Conservation (phyloP, 2,113 vertebrate species). For the Ancistrus triradiatus region DNA sequence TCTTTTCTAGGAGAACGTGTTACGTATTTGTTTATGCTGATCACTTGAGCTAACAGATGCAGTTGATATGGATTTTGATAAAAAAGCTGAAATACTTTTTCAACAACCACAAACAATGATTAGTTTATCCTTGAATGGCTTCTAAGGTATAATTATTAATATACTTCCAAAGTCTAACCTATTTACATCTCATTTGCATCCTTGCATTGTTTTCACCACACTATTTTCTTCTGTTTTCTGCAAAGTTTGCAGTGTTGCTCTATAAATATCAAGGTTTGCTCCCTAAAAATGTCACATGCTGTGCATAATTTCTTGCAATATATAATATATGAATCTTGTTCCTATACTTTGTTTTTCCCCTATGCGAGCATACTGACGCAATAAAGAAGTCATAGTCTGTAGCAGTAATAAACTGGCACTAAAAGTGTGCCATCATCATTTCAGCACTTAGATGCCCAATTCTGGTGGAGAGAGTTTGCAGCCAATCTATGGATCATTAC, state of each 20-base stretch:
- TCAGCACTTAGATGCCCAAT: constrained; percentile 10
- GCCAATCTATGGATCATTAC: constrained; percentile 16
- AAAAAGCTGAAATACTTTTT: too few relatives aligned
- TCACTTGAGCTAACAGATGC: too few relatives aligned
- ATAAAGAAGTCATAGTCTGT: constrained; percentile 18
- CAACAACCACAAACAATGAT: not conserved
- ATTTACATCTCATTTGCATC: not conserved
- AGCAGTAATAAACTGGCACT: constrained; percentile 12
- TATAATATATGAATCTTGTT: not conserved
- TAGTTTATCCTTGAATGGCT: not conserved
- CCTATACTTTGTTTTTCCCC: not conserved
- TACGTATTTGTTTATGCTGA: too few relatives aligned
- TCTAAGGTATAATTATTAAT: not conserved
- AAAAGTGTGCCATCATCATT: constrained; percentile 22
- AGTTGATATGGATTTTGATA: too few relatives aligned
- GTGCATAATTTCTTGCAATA: not conserved
- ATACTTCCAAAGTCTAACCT: not conserved
- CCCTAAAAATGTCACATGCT: not conserved
- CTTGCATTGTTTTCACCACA: not conserved
- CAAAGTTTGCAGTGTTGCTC: not conserved
- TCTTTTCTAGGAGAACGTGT: too few relatives aligned
- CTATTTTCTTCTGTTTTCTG: not conserved
- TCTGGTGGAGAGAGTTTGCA: constrained; percentile 3
- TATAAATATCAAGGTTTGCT: not conserved
- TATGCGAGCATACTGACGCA: not conserved